Percentiles rank a stretch among this genome's conserved stretches.
Conservation (phyloP, 1,140 invertebrate species). For the Bemisia tabaci region DNA sequence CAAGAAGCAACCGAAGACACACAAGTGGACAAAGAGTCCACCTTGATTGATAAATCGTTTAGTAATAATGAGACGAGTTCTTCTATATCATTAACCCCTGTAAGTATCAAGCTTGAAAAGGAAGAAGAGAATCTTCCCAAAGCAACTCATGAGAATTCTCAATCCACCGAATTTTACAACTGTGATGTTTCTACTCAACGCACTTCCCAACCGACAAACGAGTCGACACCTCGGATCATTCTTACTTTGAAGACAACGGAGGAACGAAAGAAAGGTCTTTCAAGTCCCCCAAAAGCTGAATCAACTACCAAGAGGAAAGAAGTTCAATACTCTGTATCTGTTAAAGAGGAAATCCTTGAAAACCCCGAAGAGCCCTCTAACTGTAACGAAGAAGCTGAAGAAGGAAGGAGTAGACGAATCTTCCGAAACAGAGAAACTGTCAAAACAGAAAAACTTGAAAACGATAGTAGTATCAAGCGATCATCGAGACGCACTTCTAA, state of each 20-base stretch:
- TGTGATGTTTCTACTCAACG: no score
- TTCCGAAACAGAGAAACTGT: neutral
- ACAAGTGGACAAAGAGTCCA: no score
- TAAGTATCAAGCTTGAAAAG: no score
- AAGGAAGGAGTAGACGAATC: neutral
- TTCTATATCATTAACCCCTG: no score
- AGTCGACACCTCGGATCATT: no score
- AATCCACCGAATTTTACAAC: no score
- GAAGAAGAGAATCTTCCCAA: no score
- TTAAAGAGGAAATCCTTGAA: neutral
- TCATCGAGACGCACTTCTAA: slow-evolving; percentile 25
- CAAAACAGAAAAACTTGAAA: neutral
- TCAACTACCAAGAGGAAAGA: neutral
- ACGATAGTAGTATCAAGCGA: slow-evolving; percentile 20
- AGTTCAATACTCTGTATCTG: neutral
- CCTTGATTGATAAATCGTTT: no score
- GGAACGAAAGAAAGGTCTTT: neutral
- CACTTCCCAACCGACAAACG: no score
- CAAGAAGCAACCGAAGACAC: no score
- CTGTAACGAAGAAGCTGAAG: neutral
- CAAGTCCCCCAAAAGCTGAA: neutral
- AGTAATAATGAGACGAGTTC: no score
- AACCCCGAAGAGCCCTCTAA: neutral
- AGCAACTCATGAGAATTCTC: no score
- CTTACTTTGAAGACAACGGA: neutral